Evolutionary conservation across 1,140 invertebrate species (phyloP).

Genomic region (Myzus persicae): DNA sequence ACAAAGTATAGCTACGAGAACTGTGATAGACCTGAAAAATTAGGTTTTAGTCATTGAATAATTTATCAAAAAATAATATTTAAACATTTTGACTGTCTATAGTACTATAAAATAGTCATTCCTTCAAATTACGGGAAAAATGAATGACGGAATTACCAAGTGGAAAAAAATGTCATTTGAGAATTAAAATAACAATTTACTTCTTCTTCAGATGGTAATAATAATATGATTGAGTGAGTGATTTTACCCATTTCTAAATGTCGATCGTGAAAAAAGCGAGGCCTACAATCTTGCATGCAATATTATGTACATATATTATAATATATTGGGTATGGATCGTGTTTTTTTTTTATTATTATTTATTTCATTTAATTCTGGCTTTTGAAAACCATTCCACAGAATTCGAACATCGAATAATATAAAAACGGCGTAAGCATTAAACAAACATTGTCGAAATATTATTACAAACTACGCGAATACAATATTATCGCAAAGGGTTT

Average conservation of each 20-base stretch:
- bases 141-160: not conserved
- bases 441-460: constrained; percentile 2
- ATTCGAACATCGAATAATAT: not conserved
- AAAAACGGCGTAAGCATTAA: not conserved
- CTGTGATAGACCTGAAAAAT: not conserved
- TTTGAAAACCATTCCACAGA: not conserved
- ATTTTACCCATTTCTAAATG: not conserved
- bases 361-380: not conserved
- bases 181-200: not conserved
- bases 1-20: not conserved
- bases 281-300: not conserved
- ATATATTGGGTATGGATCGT: not conserved
- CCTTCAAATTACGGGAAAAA: not conserved
- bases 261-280: not conserved
- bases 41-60: not conserved
- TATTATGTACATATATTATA: not conserved
- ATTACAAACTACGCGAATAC: not conserved
- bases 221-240: not conserved
- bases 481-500: not conserved
- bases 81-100: not conserved
- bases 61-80: not conserved
- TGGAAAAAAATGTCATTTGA: not conserved
- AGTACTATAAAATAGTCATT: too few relatives aligned
- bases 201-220: not conserved
- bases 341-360: not conserved